Base-by-base conservation (phyloP, 2,888 invertebrate species). In the Agapostemon virescens region DNA sequence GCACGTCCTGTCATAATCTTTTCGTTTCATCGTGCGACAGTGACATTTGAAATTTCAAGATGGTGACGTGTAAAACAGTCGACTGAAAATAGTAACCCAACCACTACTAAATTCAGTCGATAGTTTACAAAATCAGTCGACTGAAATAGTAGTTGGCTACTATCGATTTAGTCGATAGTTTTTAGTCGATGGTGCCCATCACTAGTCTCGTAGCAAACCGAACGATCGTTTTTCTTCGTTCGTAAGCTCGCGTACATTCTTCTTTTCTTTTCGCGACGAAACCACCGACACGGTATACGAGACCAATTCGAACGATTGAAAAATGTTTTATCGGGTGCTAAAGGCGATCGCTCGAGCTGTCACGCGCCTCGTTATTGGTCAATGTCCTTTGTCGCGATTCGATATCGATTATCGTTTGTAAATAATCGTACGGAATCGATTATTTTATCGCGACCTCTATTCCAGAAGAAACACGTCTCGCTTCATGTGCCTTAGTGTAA, bases 361-460 rank as follows among this genome's bases (percentile, higher is more conserved):
- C 52, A 5, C n/a, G 13, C 23, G 26, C 26, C 30, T 20, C 26
- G 17, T 33, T 9, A 30, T 30, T 30, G 30, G 17, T 30, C 20
- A 9, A 20, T 30, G 20, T 9, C 30, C 9, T 30, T 61, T 7
- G 13, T 30, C 33, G 30, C 55, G 55, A 17, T 55, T 55, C 2
- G 20, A 33, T 33, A 3, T 17, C 30, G 58, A 4, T 20, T 61
- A 61, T 61, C 20, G 17, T 61, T 61, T 61, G 30, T 33, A 61
- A 33, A 61, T 61, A 61, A 33, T 61, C 30, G 33, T 33, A 33
- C 30, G 61, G 30, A 33, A 61, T 61, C 61, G 30, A 20, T 61
- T 30, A 61, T 4, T 33, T 61, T 71, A 67, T 58, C 71, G 77
- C 77, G 77, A 82, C 73, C 72, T 58, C 61, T 61, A 61, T 30